phyloP scores from a whole-genome alignment of 2,113 vertebrate species.

The Danionella cerebrum region DNA sequence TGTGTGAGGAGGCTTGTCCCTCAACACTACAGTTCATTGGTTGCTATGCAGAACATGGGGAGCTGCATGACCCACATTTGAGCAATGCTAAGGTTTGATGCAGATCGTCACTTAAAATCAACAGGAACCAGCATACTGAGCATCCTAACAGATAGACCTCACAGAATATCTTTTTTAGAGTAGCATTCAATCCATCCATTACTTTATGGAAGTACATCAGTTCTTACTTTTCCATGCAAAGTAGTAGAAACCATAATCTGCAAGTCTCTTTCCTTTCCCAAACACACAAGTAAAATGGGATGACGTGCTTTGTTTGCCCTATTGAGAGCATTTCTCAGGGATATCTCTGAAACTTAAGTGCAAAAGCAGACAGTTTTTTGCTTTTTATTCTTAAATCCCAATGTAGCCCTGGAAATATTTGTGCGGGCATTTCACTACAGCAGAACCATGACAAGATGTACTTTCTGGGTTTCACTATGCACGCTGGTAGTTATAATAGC shows the following conservation, averaged over 20 bases:
- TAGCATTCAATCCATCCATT: neutral
- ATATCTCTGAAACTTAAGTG: too few species aligned
- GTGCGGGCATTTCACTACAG: too few species aligned
- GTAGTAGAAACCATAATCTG: constrained; percentile 32
- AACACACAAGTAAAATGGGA: too few species aligned
- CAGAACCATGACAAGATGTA: too few species aligned
- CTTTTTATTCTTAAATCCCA: too few species aligned
- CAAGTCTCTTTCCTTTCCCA: neutral
- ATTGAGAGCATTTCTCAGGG: too few species aligned
- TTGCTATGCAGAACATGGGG: constrained; percentile 39
- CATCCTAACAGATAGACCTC: neutral
- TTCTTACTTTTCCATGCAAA: constrained; percentile 5
- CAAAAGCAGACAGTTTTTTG: too few species aligned
- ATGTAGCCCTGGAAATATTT: too few species aligned
- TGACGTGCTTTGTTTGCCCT: too few species aligned
- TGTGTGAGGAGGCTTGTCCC: neutral
- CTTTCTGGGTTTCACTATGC: too few species aligned
- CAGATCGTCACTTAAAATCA: constrained; percentile 52
- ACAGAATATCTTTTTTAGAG: neutral
- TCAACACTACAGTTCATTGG: constrained; percentile 34
- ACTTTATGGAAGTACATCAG: constrained; percentile 17
- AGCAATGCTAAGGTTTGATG: constrained; percentile 41
- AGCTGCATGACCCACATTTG: constrained; percentile 58
- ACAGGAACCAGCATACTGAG: constrained; percentile 27
- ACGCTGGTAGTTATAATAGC: too few species aligned